A percentile compares a stretch with the other conserved stretches of the same genome.
These are phyloP conservation scores for Eremophila alpestris DNA, from an alignment of 2,797 vertebrate genomes.

Conservation along the genomic window DNA sequence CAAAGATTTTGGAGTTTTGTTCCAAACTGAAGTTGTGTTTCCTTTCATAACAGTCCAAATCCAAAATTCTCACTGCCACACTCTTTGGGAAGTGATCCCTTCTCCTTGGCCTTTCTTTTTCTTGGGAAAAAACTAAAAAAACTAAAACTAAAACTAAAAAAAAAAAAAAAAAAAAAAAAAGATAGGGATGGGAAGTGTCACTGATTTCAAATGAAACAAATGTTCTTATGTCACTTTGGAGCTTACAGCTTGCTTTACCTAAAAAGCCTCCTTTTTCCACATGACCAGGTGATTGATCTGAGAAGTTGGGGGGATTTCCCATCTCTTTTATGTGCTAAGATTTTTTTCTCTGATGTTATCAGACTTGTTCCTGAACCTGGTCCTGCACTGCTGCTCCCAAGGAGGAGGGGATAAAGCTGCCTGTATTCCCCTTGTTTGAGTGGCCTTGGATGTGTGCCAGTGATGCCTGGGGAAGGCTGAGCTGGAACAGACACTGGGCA, in stretches of 20 bases:
- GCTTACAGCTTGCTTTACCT: neutral
- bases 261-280: neutral
- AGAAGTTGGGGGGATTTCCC: rapidly evolving
- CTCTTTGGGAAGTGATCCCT: neutral
- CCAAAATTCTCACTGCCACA: neutral
- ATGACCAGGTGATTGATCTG: neutral
- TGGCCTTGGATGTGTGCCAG: neutral
- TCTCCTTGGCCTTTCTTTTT: neutral
- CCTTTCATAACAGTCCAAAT: neutral
- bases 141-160: too few species aligned
- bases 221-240: rapidly evolving
- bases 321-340: neutral
- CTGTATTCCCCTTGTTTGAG: rapidly evolving
- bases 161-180: neutral
- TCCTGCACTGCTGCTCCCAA: rapidly evolving
- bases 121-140: neutral
- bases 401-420: neutral
- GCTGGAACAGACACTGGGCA: too few species aligned
- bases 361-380: neutral
- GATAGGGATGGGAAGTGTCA: neutral
- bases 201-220: neutral
- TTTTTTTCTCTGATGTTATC: neutral
- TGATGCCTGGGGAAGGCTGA: too few species aligned
- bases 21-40: neutral
- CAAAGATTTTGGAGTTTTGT: neutral